phyloP scores from a whole-genome alignment of 2,797 vertebrate species.

The Capromys pilorides region DNA sequence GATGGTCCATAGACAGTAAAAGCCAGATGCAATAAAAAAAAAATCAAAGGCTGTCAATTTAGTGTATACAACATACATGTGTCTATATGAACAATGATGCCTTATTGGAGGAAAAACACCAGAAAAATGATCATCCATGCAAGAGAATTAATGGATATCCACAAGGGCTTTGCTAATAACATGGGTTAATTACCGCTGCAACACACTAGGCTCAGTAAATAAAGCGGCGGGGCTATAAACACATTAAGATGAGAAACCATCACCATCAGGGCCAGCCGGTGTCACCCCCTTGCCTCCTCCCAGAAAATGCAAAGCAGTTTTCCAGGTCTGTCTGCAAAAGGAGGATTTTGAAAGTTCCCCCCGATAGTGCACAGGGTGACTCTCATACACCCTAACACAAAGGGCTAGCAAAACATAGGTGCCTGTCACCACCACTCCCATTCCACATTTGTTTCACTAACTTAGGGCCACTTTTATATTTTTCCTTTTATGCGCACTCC shows the following conservation, averaged over 20 bases:
- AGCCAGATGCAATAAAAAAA: constrained; percentile 73
- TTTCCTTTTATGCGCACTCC: constrained; percentile 34
- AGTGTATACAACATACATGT: background rate
- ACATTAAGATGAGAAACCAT: constrained; percentile 88
- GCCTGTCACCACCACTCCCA: constrained; percentile 45
- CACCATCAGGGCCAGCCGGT: constrained; percentile 79
- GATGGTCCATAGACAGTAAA: constrained; percentile 52
- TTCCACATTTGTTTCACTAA: constrained; percentile 45
- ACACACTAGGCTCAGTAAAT: constrained; percentile 91
- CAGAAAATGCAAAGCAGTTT: constrained; percentile 83
- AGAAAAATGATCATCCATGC: constrained; percentile 86
- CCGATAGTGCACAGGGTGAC: constrained; percentile 34
- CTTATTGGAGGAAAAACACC: constrained; percentile 70
- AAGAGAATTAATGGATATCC: constrained; percentile 89
- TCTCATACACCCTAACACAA: constrained; percentile 46
- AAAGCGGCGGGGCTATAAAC: constrained; percentile 88
- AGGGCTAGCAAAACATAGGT: constrained; percentile 35
- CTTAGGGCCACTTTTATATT: background rate
- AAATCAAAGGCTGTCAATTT: constrained; percentile 60
- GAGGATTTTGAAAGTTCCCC: constrained; percentile 77
- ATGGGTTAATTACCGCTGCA: constrained; percentile 95
- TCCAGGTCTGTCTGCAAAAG: constrained; percentile 74
- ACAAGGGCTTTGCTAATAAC: constrained; percentile 93
- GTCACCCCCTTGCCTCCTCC: constrained; percentile 58
- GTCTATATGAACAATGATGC: constrained; percentile 79